Conservation (phyloP, 2,888 invertebrate species). For the Clusia tigrina region DNA sequence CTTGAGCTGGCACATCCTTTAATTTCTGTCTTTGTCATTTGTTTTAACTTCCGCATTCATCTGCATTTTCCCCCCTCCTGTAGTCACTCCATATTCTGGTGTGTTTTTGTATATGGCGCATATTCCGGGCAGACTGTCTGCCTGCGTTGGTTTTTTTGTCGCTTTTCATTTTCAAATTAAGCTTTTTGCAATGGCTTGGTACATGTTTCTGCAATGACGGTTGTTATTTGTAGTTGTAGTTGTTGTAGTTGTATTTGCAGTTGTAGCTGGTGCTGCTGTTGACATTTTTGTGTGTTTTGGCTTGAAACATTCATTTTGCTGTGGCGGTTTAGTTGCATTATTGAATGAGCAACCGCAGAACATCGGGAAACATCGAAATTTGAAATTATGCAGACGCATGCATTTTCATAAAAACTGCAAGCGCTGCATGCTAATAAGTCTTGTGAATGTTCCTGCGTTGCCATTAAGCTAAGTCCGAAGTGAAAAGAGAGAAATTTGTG, state of each 20-base stretch:
- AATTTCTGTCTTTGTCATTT: constrained; percentile 19
- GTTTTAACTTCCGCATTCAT: constrained; percentile 16
- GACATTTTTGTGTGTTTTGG: not conserved
- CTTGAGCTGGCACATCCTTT: constrained; percentile 17
- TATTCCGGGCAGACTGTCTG: not conserved
- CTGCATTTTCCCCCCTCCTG: not conserved
- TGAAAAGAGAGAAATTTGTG: too few relatives aligned
- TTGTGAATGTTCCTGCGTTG: too few relatives aligned
- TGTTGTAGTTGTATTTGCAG: not conserved
- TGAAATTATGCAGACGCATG: constrained; percentile 17
- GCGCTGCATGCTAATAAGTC: too few relatives aligned
- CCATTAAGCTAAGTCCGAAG: too few relatives aligned
- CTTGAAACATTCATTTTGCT: constrained; percentile 9
- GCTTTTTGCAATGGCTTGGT: constrained; percentile 3
- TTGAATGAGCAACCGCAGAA: not conserved
- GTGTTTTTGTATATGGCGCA: not conserved
- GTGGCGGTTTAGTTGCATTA: constrained; percentile 1
- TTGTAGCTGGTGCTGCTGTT: not conserved
- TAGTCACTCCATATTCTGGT: not conserved
- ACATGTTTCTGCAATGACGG: not conserved
- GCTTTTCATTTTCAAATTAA: constrained; percentile 1
- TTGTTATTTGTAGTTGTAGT: not conserved
- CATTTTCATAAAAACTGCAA: not conserved
- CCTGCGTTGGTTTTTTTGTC: constrained; percentile 9
- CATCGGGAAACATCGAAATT: not conserved